Percentiles rank a stretch among this genome's conserved stretches.
Conservation (phyloP, 1,140 invertebrate species). For the Trichonephila clavata region DNA sequence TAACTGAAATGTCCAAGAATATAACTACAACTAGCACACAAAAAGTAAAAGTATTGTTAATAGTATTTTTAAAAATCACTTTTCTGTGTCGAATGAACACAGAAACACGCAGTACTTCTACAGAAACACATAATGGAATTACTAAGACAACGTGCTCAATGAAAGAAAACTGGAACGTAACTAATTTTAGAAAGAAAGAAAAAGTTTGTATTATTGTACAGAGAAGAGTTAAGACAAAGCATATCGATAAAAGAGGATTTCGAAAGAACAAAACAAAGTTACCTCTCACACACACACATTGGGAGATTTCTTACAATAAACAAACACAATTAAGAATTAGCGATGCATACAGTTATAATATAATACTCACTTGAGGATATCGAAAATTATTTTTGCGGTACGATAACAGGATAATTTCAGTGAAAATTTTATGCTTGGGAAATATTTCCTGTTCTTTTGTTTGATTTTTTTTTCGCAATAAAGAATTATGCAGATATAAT, state of each 20-base stretch:
- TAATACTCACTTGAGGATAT: background rate
- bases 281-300: too few species aligned
- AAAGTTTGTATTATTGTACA: background rate
- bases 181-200: constrained; percentile 52
- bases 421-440: background rate
- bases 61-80: background rate
- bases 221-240: background rate
- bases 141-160: background rate
- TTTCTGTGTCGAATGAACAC: background rate
- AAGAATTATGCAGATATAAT: background rate
- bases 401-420: background rate
- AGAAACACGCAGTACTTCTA: background rate
- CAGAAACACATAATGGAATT: background rate
- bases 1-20: too few species aligned
- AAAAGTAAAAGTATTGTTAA: too few species aligned
- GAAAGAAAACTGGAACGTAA: constrained; percentile 47
- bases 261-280: background rate
- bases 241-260: background rate
- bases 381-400: background rate
- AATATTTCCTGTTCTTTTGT: constrained; percentile 15
- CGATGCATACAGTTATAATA: background rate
- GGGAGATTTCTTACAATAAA: constrained; percentile 19
- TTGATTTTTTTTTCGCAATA: background rate
- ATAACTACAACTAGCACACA: too few species aligned
- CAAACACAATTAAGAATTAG: background rate